Conservation (phyloP, 1,140 invertebrate genomes). For the Bombus consobrinus region DNA sequence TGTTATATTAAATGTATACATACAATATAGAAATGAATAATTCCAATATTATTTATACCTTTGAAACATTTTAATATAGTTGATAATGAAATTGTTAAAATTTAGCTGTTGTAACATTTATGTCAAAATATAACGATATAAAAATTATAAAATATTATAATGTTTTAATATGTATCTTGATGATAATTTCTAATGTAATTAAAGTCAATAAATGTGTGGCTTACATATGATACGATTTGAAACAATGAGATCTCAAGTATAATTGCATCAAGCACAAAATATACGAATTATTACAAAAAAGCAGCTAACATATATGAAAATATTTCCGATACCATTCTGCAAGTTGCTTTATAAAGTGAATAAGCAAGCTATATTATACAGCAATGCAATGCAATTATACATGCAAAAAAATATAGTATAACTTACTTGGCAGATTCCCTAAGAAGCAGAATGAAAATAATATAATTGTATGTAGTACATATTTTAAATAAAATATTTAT, state of each 20-base stretch:
- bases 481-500: conserved; percentile 51
- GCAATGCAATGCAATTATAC: conserved; percentile 65
- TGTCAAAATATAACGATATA: background rate
- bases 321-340: conserved; percentile 20
- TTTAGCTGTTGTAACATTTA: background rate
- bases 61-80: background rate
- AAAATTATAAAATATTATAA: background rate
- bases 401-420: conserved; percentile 72
- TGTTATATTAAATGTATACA: background rate
- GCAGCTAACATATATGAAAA: conserved; percentile 22
- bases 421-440: conserved; percentile 85
- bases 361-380: conserved; percentile 59
- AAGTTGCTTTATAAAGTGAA: conserved; percentile 23
- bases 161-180: background rate
- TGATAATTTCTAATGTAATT: background rate
- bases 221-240: conserved; percentile 9
- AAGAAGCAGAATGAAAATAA: conserved; percentile 82
- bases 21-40: background rate
- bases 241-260: conserved; percentile 27
- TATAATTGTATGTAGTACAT: conserved; percentile 68
- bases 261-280: conserved; percentile 48
- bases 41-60: background rate
- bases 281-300: conserved; percentile 24
- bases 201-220: background rate
- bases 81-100: background rate